Conservation (phyloP, 2,888 invertebrate genomes). For the Synergus laeviventris region DNA sequence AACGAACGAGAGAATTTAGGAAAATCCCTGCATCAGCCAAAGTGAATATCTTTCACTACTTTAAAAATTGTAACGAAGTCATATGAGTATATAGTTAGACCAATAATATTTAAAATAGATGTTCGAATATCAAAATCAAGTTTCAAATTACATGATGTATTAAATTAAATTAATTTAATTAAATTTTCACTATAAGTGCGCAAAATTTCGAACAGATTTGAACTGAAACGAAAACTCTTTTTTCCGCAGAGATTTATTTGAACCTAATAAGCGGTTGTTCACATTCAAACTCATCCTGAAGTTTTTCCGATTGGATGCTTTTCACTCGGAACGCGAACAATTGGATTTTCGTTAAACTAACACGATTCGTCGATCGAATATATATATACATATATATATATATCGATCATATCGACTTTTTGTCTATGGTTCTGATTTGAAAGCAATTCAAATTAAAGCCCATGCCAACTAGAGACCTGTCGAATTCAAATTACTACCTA, state of each 20-base stretch:
- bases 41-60: too few relatives aligned
- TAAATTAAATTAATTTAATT: too few relatives aligned
- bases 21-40: too few relatives aligned
- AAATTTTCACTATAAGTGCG: too few relatives aligned
- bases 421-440: constrained; percentile 42
- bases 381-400: too few relatives aligned
- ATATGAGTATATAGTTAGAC: too few relatives aligned
- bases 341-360: constrained; percentile 66
- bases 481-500: not conserved
- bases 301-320: constrained; percentile 50
- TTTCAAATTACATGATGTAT: too few relatives aligned
- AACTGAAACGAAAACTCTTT: constrained; percentile 44
- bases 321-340: constrained; percentile 49
- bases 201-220: constrained; percentile 40
- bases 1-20: too few relatives aligned
- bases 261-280: constrained; percentile 48
- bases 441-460: constrained; percentile 50
- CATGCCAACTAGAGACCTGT: not conserved
- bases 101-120: not conserved
- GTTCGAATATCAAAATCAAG: constrained; percentile 48
- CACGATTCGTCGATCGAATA: constrained; percentile 59
- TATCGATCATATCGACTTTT: constrained; percentile 54
- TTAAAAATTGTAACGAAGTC: too few relatives aligned
- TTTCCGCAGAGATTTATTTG: constrained; percentile 43
- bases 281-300: constrained; percentile 48